Percentiles rank a stretch among this genome's conserved stretches.
These are phyloP conservation scores for silkworm (Bombyx mori) DNA, from an alignment of 1,140 invertebrate genomes.

Conservation along the genomic window ASM3026992v2 NC_085110.1:1255501-1256000, in stretches of 20 bases:
- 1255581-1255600: too few species aligned
- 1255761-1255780: background rate
- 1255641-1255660: too few species aligned
- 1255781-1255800: constrained; percentile 6
- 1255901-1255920: constrained; percentile 73
- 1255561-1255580: too few species aligned
- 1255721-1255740: background rate
- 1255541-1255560: too few species aligned
- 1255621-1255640: too few species aligned
- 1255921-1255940: constrained; percentile 19
- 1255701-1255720: too few species aligned
- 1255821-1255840: constrained; percentile 88
- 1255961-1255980: background rate
- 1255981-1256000: constrained; percentile 15
- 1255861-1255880: constrained; percentile 87
- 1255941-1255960: background rate
- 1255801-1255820: constrained; percentile 80
- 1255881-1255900: constrained; percentile 86
- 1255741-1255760: background rate
- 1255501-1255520: too few species aligned
- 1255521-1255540: too few species aligned
- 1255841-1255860: constrained; percentile 85
- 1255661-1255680: too few species aligned
- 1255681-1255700: too few species aligned
- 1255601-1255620: too few species aligned